Conservation (phyloP, 2,113 vertebrate genomes). For the Polyodon spathula region DNA sequence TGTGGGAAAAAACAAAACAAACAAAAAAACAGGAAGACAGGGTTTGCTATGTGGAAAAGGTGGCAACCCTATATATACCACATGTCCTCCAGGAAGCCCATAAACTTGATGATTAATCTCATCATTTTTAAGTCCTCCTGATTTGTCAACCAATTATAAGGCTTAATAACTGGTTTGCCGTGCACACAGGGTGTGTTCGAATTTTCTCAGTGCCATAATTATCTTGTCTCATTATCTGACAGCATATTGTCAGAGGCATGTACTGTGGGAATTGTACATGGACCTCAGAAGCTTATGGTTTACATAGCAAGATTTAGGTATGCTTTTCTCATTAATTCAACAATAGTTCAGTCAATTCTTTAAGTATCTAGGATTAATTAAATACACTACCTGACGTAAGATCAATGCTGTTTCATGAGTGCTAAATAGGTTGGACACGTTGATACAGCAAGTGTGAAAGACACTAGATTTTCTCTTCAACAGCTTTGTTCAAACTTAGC, state of each 20-base stretch:
- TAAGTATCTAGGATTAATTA: constrained; percentile 29
- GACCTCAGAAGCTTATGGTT: constrained; percentile 31
- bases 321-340: constrained; percentile 46
- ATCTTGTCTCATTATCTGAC: constrained; percentile 55
- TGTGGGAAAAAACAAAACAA: too few relatives aligned
- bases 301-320: constrained; percentile 27
- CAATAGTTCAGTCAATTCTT: constrained; percentile 35
- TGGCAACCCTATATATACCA: too few relatives aligned
- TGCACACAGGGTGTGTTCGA: constrained; percentile 39
- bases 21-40: too few relatives aligned
- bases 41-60: too few relatives aligned
- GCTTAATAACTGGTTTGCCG: constrained; percentile 54
- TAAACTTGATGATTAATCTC: constrained; percentile 42
- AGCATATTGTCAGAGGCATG: constrained; percentile 48
- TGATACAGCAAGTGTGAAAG: too few relatives aligned
- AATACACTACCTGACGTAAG: too few relatives aligned
- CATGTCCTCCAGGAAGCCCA: constrained; percentile 19
- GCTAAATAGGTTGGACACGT: too few relatives aligned
- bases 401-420: too few relatives aligned
- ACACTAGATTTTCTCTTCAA: too few relatives aligned
- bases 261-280: constrained; percentile 44
- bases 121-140: constrained; percentile 43
- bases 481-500: too few relatives aligned
- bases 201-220: constrained; percentile 53
- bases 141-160: constrained; percentile 54